phyloP scores from a whole-genome alignment of 2,797 vertebrate genomes.

The Fistularia commersonii region DNA sequence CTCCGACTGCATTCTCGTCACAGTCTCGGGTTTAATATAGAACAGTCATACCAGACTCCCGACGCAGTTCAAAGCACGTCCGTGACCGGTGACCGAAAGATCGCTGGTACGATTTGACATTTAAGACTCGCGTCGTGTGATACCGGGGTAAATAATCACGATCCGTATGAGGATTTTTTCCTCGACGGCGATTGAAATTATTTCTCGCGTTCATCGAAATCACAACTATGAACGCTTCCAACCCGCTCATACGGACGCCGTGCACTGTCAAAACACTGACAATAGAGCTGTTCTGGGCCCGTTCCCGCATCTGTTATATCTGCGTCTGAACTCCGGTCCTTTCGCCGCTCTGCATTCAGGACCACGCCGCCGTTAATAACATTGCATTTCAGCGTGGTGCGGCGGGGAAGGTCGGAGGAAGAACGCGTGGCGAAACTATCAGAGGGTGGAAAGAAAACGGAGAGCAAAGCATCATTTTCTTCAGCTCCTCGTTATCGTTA shows the following conservation, averaged over 20 bases:
- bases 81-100: conserved; percentile 26
- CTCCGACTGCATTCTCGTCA: conserved; percentile 12
- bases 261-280: too few species aligned
- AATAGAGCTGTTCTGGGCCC: conserved; percentile 28
- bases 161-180: too few species aligned
- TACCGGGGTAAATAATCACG: too few species aligned
- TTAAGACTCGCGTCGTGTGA: too few species aligned
- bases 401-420: conserved; percentile 32
- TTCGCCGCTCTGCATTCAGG: conserved; percentile 44
- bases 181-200: too few species aligned
- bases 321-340: conserved; percentile 34
- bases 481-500: not conserved
- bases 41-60: conserved; percentile 19
- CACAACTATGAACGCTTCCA: too few species aligned
- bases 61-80: conserved; percentile 26
- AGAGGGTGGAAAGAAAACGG: conserved; percentile 16
- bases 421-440: conserved; percentile 30
- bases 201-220: too few species aligned
- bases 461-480: conserved; percentile 1
- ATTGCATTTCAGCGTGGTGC: conserved; percentile 33
- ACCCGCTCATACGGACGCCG: too few species aligned
- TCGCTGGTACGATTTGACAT: too few species aligned
- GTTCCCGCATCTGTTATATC: conserved; percentile 26
- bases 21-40: conserved; percentile 26
- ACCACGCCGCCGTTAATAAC: conserved; percentile 31